Evolutionary conservation across 2,888 invertebrate genomes (phyloP).

Genomic region (Catotricha subobsoleta): DNA sequence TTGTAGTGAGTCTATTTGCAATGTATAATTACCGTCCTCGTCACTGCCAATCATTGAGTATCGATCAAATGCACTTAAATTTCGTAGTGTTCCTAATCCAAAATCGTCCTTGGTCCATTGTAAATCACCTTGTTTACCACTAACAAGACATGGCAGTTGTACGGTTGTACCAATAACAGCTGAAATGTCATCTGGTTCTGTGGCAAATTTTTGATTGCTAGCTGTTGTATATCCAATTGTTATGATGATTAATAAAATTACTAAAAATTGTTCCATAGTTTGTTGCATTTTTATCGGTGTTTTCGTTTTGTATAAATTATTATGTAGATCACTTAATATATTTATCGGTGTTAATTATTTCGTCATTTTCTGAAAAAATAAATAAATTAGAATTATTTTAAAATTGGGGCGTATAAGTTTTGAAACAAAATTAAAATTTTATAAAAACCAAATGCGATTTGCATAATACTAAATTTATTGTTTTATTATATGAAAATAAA

Average conservation of each 20-base stretch:
- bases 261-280: not conserved
- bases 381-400: too few relatives aligned
- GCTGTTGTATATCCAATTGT: too few relatives aligned
- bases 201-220: constrained; percentile 77
- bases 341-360: too few relatives aligned
- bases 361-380: too few relatives aligned
- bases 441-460: too few relatives aligned
- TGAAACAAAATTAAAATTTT: too few relatives aligned
- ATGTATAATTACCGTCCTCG: constrained; percentile 82
- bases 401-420: too few relatives aligned
- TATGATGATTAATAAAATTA: not conserved
- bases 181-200: constrained; percentile 81
- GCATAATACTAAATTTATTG: too few relatives aligned
- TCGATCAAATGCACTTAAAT: constrained; percentile 77
- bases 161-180: constrained; percentile 76
- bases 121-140: constrained; percentile 71
- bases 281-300: too few relatives aligned
- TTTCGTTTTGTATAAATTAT: too few relatives aligned
- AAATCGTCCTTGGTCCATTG: constrained; percentile 98
- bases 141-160: constrained; percentile 75
- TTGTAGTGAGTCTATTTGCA: constrained; percentile 76
- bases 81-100: constrained; percentile 77
- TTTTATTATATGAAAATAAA: too few relatives aligned
- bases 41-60: constrained; percentile 94
- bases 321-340: too few relatives aligned